A percentile compares a stretch with the other conserved stretches of the same genome.
Evolutionary conservation across 1,140 invertebrate species (phyloP).

Genomic region (Chrysoperla carnea): DNA sequence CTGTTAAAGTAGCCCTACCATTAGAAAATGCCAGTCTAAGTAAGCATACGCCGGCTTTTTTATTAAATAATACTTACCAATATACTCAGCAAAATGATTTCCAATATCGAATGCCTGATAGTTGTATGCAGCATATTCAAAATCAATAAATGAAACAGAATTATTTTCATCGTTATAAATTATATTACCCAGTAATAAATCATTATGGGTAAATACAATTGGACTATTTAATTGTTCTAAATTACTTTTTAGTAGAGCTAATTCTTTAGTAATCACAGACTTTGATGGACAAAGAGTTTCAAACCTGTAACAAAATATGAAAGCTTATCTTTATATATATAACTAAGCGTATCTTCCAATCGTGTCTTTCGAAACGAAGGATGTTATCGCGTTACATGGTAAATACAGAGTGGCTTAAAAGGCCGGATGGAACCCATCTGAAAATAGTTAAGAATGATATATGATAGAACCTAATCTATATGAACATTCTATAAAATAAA

Average conservation of each 20-base stretch:
- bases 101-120: constrained; percentile 94
- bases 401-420: too few relatives aligned
- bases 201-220: constrained; percentile 95
- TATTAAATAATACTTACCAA: constrained; percentile 47
- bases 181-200: constrained; percentile 87
- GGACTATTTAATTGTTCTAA: constrained; percentile 50
- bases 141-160: constrained; percentile 87
- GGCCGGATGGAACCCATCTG: too few relatives aligned
- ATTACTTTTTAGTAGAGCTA: constrained; percentile 42
- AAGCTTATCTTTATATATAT: too few relatives aligned
- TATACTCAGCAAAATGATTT: constrained; percentile 97
- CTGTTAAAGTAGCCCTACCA: too few relatives aligned
- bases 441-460: too few relatives aligned
- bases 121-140: constrained; percentile 89
- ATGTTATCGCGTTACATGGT: too few relatives aligned
- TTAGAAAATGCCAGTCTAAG: too few relatives aligned
- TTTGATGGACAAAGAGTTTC: constrained; percentile 44
- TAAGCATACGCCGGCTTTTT: too few relatives aligned
- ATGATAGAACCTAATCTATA: too few relatives aligned
- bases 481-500: too few relatives aligned
- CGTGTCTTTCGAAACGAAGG: too few relatives aligned
- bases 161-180: constrained; percentile 57
- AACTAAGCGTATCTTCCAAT: too few relatives aligned
- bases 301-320: constrained; percentile 41
- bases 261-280: constrained; percentile 47